Evolutionary conservation across 1,140 invertebrate genomes (phyloP).

Genomic region (Chrysomallon squamiferum): DNA sequence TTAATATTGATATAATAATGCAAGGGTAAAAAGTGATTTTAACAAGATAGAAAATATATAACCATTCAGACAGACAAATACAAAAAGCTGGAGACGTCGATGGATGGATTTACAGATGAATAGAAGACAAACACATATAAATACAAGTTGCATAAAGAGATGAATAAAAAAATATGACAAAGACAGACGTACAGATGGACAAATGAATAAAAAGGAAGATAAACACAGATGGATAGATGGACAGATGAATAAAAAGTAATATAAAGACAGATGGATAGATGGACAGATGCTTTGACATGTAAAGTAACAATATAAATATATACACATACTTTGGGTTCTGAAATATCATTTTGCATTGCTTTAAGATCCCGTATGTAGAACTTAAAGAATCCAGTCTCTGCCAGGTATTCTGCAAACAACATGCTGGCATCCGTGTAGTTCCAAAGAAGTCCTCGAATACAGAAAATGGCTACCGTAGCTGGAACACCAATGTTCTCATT

Average conservation of each 20-base stretch:
- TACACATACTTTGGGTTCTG: background rate
- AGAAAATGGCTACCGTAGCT: background rate
- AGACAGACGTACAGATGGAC: background rate
- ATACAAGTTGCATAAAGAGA: too few species aligned
- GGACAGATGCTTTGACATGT: background rate
- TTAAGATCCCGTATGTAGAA: background rate
- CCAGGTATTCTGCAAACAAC: background rate
- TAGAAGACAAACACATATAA: too few species aligned
- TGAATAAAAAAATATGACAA: too few species aligned
- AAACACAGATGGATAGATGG: background rate
- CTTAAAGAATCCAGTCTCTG: background rate
- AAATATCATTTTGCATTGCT: background rate
- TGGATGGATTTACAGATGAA: too few species aligned
- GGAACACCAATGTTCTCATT: background rate
- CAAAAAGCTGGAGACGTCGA: background rate
- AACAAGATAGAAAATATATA: too few species aligned
- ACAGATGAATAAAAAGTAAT: too few species aligned
- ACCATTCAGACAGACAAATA: constrained; percentile 1
- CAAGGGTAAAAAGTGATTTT: too few species aligned
- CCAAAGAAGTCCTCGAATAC: background rate
- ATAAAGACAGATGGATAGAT: too few species aligned
- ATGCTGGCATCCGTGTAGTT: background rate
- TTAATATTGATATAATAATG: too few species aligned
- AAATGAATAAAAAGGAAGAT: background rate
- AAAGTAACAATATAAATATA: background rate